Base-by-base conservation (phyloP, 64 coral and sea anemone genomes). In the Dendronephthya gigantea region DNA sequence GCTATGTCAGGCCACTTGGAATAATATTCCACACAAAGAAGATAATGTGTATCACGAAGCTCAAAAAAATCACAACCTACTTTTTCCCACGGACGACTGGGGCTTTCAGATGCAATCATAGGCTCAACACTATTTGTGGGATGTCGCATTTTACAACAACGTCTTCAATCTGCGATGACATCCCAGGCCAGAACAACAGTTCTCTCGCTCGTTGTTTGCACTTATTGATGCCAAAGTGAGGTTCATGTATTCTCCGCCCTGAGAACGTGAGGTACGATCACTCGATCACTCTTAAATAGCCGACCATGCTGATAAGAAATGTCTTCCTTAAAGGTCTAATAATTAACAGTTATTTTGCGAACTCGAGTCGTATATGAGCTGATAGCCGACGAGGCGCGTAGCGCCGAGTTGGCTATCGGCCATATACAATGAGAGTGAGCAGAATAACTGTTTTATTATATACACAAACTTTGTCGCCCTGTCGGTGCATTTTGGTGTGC, bases 11-110 rank as follows among this genome's bases (percentile, higher is more conserved):
- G 23, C 12, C 35, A 75, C 11, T 75, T 75, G 1, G 69, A 75
- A 29, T 75, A 75, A 75, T 75, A 75, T 33, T 75, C 69, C 12
- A 75, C 69, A 75, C 28, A 32, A 75, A 75, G 69, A 4, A 75
- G 25, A 30, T 75, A 75, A 27, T 34, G 28, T 9, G 9, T 9
- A 32, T 30, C 30, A 27, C 25, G 35, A 32, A 75, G 34, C 51
- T 35, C 12, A 34, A 75, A 75, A 9, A 75, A 75, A 75, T 75
- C 69, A 75, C 29, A 75, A 12, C 29, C 69, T 17, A 75, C 30
- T 0, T 9, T 75, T 35, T 75, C 69, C 30, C 30, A 75, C 0
- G 30, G 69, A 27, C 12, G 29, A 75, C 23, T 75, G 4, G 69
- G 17, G 12, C 28, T 38, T 75, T 75, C 69, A 9, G 12, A 38